Base-by-base conservation (phyloP, 1,140 invertebrate genomes). In the Cylas formicarius region DNA sequence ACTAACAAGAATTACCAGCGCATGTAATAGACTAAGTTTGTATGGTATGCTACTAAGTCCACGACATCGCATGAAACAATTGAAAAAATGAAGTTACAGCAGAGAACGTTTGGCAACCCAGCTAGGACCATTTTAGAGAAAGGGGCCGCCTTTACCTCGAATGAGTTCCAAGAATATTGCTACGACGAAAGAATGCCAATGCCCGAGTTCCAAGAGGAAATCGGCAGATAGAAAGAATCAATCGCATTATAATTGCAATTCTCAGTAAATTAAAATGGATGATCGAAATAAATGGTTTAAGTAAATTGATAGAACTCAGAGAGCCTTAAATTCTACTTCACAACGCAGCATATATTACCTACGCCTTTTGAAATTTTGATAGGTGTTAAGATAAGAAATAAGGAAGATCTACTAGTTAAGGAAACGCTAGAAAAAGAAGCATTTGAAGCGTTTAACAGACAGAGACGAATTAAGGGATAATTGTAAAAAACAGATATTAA, bases 11-110 rank as follows among this genome's bases (percentile, higher is more conserved):
- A 51, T 4, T 70, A 72, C 38, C 58, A 62, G 20, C 53, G 68
- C 42, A 55, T 70, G 43, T 71, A 1, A 48, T 68, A 2, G 63
- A 69, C 62, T 1, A 69, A 70, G 32, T 70, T 67, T 51, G 44
- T 49, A 1, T 66, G 60, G n/a, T n/a, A 61, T 40, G 50, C 64
- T 2, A 55, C 60, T 6, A 67, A 63, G 20, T 50, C 51, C 0
- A 62, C 59, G 1, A 56, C 56, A 2, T 41, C 57, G 0, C 39
- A 46, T 29, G 58, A 65, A 42, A 56, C 50, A 0, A 51, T 68
- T 16, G 27, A 53, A 4, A 16, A 21, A 7, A 31, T 50, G 14
- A 26, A 26, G 20, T 21, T 32, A 3, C 34, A 44, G n/a, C 16
- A 28, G 2, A 50, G 6, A 23, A 47, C 22, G 20, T 69, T 67